Percentiles rank a stretch among this genome's conserved stretches.
These are phyloP conservation scores for Apis florea DNA, from an alignment of 1,140 invertebrate genomes.

Conservation along the genomic window DNA sequence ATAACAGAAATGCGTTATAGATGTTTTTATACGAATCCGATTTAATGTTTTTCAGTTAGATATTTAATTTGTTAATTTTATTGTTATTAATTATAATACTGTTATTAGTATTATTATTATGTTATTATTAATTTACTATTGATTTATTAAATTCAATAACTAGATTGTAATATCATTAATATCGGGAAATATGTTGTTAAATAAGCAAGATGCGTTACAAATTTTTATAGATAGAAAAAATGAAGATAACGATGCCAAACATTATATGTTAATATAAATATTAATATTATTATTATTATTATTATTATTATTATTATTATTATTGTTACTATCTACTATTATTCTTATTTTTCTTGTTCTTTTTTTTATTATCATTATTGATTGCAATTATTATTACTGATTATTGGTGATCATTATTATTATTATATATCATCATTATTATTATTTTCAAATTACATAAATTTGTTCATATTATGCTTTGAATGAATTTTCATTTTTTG, in stretches of 20 bases:
- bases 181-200: constrained; percentile 28
- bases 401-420: constrained; percentile 59
- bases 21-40: constrained; percentile 29
- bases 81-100: constrained; percentile 56
- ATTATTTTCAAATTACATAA: constrained; percentile 70
- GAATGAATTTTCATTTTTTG: constrained; percentile 52
- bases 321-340: constrained; percentile 62
- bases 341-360: constrained; percentile 58
- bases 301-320: constrained; percentile 56
- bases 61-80: constrained; percentile 62
- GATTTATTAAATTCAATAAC: constrained; percentile 43
- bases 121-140: constrained; percentile 38
- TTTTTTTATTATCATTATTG: constrained; percentile 62
- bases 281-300: constrained; percentile 56
- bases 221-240: constrained; percentile 3
- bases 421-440: constrained; percentile 61
- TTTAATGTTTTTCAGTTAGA: constrained; percentile 45
- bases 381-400: constrained; percentile 57
- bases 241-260: constrained; percentile 78
- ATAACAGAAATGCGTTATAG: constrained; percentile 22
- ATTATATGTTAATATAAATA: constrained; percentile 72
- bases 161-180: constrained; percentile 36
- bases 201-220: constrained; percentile 23
- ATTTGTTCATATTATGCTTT: constrained; percentile 69
- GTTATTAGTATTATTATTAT: constrained; percentile 29